Evolutionary conservation across 2,113 vertebrate genomes (phyloP).

Genomic region (Dolichallabes microphthalmus): DNA sequence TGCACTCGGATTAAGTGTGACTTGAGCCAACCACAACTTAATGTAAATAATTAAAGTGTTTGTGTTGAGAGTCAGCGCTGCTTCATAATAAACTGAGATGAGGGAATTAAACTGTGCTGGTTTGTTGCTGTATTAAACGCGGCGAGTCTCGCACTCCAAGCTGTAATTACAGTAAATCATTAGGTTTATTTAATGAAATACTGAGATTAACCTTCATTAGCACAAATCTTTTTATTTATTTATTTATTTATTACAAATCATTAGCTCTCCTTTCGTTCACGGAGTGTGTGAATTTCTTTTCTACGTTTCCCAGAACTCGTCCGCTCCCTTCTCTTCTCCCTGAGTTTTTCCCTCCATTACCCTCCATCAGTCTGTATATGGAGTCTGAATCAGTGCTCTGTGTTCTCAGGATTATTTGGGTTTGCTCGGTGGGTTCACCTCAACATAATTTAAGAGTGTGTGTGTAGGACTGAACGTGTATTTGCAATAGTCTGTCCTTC

Average conservation of each 20-base stretch:
- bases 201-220: neutral
- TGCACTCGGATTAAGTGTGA: neutral
- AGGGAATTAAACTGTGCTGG: neutral
- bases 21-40: neutral
- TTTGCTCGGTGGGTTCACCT: neutral
- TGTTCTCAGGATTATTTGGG: neutral
- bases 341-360: neutral
- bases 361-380: neutral
- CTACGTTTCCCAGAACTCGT: neutral
- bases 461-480: neutral
- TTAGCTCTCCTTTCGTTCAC: too few relatives aligned
- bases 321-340: neutral
- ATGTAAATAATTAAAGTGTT: neutral
- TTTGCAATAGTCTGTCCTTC: neutral
- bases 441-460: neutral
- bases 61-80: neutral
- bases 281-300: too few relatives aligned
- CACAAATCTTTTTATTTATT: too few relatives aligned
- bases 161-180: neutral
- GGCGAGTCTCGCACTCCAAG: neutral
- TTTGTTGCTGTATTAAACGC: too few relatives aligned
- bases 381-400: neutral
- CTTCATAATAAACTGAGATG: neutral
- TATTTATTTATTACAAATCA: too few relatives aligned
- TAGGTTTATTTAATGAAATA: neutral